Evolutionary conservation across 2,113 vertebrate species (phyloP).

Genomic region (Heterotilapia buettikoferi): DNA sequence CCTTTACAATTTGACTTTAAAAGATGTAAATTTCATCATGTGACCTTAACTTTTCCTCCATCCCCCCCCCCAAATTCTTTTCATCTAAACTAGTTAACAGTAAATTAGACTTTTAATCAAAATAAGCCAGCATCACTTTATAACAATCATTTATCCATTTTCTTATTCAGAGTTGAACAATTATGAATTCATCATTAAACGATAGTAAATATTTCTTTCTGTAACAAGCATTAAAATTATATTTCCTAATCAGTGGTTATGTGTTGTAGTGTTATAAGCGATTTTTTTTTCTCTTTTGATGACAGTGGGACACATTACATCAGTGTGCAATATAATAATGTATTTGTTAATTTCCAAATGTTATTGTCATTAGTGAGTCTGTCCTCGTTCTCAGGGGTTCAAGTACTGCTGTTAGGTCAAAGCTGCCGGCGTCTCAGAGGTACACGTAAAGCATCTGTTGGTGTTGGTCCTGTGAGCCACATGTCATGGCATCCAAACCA

Average conservation of each 20-base stretch:
- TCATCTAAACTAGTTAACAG: background rate
- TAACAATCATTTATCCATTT: background rate
- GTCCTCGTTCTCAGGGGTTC: background rate
- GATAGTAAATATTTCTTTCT: background rate
- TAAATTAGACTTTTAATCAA: background rate
- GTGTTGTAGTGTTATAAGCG: no score
- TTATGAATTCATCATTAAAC: background rate
- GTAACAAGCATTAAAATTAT: accelerated
- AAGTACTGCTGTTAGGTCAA: accelerated
- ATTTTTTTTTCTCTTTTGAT: no score
- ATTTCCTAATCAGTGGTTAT: background rate
- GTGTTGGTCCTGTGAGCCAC: background rate
- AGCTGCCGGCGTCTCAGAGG: background rate
- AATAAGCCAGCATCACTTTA: background rate
- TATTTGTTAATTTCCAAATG: background rate
- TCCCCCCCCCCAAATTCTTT: accelerated
- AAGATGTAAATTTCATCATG: accelerated
- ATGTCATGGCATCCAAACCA: accelerated
- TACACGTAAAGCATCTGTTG: accelerated
- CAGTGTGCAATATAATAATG: background rate
- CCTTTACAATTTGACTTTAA: background rate
- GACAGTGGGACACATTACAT: background rate
- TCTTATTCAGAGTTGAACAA: background rate
- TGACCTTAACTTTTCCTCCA: background rate
- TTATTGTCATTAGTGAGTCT: background rate